Percentiles rank a stretch among this genome's conserved stretches.
Evolutionary conservation across 2,888 invertebrate genomes (phyloP).

Genomic region (Tinea pellionella): DNA sequence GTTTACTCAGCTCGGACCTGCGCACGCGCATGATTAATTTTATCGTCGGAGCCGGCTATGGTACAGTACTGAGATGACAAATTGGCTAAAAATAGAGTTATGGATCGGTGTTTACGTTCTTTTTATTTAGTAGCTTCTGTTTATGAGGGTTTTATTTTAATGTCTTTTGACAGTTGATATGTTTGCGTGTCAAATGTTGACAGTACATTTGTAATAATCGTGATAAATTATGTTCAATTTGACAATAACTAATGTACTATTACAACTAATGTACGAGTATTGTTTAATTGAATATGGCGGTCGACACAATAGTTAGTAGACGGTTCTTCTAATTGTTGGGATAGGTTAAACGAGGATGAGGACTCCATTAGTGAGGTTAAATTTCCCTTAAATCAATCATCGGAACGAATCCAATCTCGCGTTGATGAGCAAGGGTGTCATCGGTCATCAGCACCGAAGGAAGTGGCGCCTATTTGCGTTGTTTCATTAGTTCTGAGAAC

Average conservation of each 20-base stretch:
- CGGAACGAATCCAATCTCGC: background rate
- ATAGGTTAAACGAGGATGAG: background rate
- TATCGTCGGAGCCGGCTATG: slow-evolving; percentile 13
- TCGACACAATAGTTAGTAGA: background rate
- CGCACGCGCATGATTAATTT: slow-evolving; percentile 20
- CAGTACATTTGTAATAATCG: slow-evolving; percentile 1
- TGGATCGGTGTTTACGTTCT: slow-evolving; percentile 17
- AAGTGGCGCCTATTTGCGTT: slow-evolving; percentile 48
- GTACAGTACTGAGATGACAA: slow-evolving; percentile 13
- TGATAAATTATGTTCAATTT: background rate
- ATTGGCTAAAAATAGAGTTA: slow-evolving; percentile 34
- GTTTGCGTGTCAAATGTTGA: background rate
- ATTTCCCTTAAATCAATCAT: slow-evolving; percentile 4
- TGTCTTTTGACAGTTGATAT: slow-evolving; percentile 4
- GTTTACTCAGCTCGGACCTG: slow-evolving; percentile 19
- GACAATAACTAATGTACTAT: background rate
- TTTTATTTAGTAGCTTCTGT: slow-evolving; percentile 8
- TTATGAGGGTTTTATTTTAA: slow-evolving; percentile 1
- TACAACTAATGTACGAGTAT: background rate
- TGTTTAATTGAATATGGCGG: no score
- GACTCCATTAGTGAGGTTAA: background rate
- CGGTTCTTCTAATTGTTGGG: background rate
- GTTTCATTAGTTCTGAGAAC: slow-evolving; percentile 63
- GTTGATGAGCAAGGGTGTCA: slow-evolving; percentile 6
- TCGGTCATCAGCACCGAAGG: slow-evolving; percentile 9